A percentile compares a stretch with the other conserved stretches of the same genome.
Evolutionary conservation across 2,888 invertebrate genomes (phyloP).

Genomic region (Boloria selene): DNA sequence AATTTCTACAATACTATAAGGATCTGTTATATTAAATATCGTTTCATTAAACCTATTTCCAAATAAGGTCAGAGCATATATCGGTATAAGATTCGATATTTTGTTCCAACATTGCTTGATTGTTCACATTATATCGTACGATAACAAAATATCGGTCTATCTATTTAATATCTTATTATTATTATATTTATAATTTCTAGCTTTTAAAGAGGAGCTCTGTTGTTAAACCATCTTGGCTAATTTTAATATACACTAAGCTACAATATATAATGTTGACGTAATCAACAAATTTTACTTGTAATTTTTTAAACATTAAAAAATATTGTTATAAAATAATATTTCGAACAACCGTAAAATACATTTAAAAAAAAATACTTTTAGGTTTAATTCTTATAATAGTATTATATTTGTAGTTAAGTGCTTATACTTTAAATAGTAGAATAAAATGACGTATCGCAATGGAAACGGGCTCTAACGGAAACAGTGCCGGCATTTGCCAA

Average conservation of each 20-base stretch:
- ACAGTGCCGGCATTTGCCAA: slow-evolving; percentile 29
- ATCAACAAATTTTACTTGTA: too few species aligned
- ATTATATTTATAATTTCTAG: too few species aligned
- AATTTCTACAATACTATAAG: not conserved
- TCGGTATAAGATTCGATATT: slow-evolving; percentile 32
- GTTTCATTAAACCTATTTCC: slow-evolving; percentile 39
- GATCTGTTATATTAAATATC: slow-evolving; percentile 31
- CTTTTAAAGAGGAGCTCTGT: too few species aligned
- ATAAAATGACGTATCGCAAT: slow-evolving; percentile 10
- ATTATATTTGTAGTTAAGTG: not conserved
- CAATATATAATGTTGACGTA: too few species aligned
- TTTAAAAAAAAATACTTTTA: not conserved
- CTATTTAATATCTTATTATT: not conserved
- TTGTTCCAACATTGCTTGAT: slow-evolving; percentile 27
- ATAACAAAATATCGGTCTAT: not conserved
- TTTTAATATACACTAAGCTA: too few species aligned
- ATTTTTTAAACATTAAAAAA: too few species aligned
- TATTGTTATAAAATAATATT: too few species aligned
- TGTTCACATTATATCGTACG: slow-evolving; percentile 16
- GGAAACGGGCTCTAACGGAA: slow-evolving; percentile 27
- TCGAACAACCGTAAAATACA: too few species aligned
- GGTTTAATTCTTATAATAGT: not conserved
- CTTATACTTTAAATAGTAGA: not conserved
- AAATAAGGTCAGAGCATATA: slow-evolving; percentile 32
- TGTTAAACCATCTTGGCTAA: too few species aligned